Conservation (phyloP, 2,797 vertebrate genomes). For the Mormyrops attenuatus region DNA sequence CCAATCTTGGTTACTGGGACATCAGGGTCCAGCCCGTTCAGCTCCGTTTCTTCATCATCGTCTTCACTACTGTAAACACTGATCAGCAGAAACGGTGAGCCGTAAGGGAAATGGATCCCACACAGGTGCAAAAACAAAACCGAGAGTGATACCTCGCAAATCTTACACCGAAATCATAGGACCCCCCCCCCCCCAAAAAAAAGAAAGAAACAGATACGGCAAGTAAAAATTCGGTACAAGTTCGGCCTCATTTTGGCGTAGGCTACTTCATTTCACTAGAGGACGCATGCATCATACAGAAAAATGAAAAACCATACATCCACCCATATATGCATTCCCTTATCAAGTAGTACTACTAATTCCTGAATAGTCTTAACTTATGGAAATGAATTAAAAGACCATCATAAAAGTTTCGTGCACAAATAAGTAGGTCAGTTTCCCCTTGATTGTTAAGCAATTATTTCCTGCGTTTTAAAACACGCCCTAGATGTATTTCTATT, state of each 20-base stretch:
- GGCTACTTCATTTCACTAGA: not conserved
- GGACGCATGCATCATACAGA: not conserved
- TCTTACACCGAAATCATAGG: conserved; percentile 74
- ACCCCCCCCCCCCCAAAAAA: conserved; percentile 19
- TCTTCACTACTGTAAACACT: conserved; percentile 98
- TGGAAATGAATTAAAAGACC: not conserved
- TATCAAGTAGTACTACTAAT: not conserved
- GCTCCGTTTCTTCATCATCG: conserved; percentile 90
- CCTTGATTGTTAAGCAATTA: not conserved
- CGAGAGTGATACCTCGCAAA: conserved; percentile 72
- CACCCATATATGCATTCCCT: not conserved
- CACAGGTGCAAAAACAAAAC: conserved; percentile 26
- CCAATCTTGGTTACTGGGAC: conserved; percentile 79
- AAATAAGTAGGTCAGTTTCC: not conserved
- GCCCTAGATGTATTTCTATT: not conserved
- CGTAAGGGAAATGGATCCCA: conserved; percentile 12
- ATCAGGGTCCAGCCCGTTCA: conserved; percentile 93
- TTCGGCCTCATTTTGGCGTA: conserved; percentile 60
- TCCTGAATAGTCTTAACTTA: not conserved
- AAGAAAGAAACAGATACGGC: conserved; percentile 39
- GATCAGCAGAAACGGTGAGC: conserved; percentile 34
- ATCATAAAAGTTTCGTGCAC: not conserved
- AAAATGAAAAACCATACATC: not conserved
- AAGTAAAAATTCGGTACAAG: conserved; percentile 75
- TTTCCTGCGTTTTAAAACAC: not conserved